Conservation (phyloP, 2,888 invertebrate species). For the Eupelmus urozonus region DNA sequence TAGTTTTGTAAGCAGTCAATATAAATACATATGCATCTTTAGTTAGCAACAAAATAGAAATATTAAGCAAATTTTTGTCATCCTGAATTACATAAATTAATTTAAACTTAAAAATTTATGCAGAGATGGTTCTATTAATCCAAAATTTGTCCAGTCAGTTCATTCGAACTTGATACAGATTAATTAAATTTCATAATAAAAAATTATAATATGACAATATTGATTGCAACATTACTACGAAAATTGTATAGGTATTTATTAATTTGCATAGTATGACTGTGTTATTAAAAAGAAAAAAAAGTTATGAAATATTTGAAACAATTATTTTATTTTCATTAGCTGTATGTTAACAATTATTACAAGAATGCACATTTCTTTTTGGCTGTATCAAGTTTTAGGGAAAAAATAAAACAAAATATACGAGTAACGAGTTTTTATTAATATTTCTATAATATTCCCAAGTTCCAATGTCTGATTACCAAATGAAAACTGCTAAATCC, state of each 20-base stretch:
- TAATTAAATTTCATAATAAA: conserved; percentile 8
- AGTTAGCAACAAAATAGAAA: conserved; percentile 45
- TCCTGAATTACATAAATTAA: background rate
- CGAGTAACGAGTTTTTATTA: conserved; percentile 51
- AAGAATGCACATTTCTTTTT: conserved; percentile 7
- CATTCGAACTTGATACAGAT: conserved; percentile 7
- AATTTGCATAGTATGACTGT: conserved; percentile 2
- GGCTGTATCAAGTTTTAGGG: conserved; percentile 27
- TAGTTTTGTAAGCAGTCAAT: conserved; percentile 53
- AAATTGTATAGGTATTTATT: conserved; percentile 22
- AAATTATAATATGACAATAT: conserved; percentile 17
- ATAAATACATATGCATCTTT: conserved; percentile 45
- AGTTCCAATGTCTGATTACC: conserved; percentile 36
- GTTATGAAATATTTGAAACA: background rate
- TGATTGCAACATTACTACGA: conserved; percentile 9
- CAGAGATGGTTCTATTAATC: conserved; percentile 10
- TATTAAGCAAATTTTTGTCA: conserved; percentile 25
- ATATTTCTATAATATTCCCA: conserved; percentile 46
- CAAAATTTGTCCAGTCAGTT: conserved; percentile 1
- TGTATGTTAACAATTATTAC: conserved; percentile 1
- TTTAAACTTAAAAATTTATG: conserved; percentile 10
- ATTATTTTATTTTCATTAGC: conserved; percentile 2
- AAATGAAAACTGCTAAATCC: conserved; percentile 22
- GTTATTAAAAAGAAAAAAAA: background rate
- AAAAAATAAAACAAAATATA: conserved; percentile 31